Conservation (phyloP, 2,113 vertebrate genomes). For the Bothrops jararaca region DNA sequence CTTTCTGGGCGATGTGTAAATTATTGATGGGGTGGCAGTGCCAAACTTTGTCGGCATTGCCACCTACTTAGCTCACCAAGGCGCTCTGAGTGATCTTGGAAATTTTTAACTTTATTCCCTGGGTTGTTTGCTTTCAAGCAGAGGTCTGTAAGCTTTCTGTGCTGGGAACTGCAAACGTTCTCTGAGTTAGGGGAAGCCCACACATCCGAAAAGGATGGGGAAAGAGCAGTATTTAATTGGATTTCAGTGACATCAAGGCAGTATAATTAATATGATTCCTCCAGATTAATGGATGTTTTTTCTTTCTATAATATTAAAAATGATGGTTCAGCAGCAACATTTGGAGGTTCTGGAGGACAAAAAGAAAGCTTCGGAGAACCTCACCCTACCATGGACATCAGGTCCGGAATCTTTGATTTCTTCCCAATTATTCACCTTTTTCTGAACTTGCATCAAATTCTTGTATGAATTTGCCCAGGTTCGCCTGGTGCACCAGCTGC, state of each 20-base stretch:
- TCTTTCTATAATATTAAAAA: not conserved
- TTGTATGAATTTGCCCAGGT: too few relatives aligned
- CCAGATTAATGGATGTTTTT: not conserved
- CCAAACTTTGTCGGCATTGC: slow-evolving; percentile 2
- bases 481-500: too few relatives aligned
- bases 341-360: not conserved
- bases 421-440: not conserved
- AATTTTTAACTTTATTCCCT: not conserved
- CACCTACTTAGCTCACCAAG: not conserved
- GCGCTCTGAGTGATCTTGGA: not conserved
- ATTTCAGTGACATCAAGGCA: not conserved
- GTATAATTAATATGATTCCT: not conserved
- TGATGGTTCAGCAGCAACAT: not conserved
- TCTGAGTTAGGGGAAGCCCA: not conserved
- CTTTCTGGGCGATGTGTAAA: slow-evolving; percentile 27
- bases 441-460: not conserved
- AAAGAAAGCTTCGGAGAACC: not conserved
- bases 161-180: not conserved
- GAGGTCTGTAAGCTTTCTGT: not conserved
- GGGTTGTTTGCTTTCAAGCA: not conserved
- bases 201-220: not conserved
- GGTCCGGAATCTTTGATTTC: not conserved
- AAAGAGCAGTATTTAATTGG: not conserved
- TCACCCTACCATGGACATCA: not conserved
- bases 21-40: slow-evolving; percentile 34